Evolutionary conservation across 2,113 vertebrate species (phyloP).

Genomic region (Tylochromis polylepis): DNA sequence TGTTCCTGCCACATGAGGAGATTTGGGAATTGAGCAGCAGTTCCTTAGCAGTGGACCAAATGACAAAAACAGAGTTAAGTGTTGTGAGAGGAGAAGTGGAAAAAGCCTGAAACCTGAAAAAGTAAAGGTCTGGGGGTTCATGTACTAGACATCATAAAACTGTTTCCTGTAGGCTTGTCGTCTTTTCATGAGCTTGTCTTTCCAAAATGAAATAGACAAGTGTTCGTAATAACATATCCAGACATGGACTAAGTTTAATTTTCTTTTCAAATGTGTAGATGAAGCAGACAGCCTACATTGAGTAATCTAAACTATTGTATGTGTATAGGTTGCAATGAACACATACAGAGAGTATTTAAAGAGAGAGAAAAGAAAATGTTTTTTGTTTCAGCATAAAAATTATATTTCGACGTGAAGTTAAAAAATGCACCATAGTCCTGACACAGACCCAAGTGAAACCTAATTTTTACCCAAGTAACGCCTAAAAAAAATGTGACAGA

Average conservation of each 20-base stretch:
- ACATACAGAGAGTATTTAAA: not conserved
- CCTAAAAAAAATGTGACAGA: not conserved
- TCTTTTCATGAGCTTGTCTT: not conserved
- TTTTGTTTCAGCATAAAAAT: not conserved
- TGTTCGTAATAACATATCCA: not conserved
- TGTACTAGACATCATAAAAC: conserved; percentile 38
- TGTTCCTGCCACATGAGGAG: not conserved
- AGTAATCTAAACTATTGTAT: not conserved
- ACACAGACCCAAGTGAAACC: not conserved
- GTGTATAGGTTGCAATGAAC: not conserved
- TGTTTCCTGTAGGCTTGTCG: conserved; percentile 14
- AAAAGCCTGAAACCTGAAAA: conserved; percentile 9
- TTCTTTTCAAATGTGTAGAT: not conserved
- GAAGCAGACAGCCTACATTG: not conserved
- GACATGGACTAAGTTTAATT: not conserved
- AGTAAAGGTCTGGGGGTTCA: conserved; percentile 10
- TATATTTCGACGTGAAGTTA: not conserved
- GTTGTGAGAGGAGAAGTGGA: not conserved
- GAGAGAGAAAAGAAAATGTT: not conserved
- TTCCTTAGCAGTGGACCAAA: not conserved
- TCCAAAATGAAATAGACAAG: not conserved
- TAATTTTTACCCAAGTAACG: not conserved
- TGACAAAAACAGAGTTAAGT: not conserved
- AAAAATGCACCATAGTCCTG: not conserved
- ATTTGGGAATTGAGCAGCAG: not conserved